These are phyloP conservation scores for Thereva nobilitata DNA, from an alignment of 2,888 invertebrate species.

Conservation along the genomic window DNA sequence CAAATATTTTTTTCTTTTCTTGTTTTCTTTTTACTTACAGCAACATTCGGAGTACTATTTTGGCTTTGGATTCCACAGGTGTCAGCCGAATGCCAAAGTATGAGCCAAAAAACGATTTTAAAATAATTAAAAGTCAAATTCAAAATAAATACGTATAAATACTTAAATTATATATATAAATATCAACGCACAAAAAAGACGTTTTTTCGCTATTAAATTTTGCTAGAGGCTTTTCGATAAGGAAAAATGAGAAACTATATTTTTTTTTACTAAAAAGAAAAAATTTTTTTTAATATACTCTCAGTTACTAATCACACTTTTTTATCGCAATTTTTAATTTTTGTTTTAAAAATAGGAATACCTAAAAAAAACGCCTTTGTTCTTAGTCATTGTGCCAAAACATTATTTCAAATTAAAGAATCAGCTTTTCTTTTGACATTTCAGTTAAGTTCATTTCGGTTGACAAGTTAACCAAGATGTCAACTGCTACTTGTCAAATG, in stretches of 20 bases:
- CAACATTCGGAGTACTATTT: slow-evolving; percentile 58
- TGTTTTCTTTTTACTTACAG: slow-evolving; percentile 53
- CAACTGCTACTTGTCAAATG: too few relatives aligned
- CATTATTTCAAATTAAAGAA: too few relatives aligned
- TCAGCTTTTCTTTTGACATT: too few relatives aligned
- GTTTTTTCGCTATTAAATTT: slow-evolving; percentile 1
- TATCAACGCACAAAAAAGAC: background rate
- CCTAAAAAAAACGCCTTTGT: too few relatives aligned
- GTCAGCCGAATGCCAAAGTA: slow-evolving; percentile 67
- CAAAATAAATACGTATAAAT: slow-evolving; percentile 41
- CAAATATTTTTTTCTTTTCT: slow-evolving; percentile 50
- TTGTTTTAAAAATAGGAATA: too few relatives aligned
- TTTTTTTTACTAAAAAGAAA: background rate
- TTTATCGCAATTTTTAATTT: too few relatives aligned
- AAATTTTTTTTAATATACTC: too few relatives aligned
- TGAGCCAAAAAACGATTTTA: slow-evolving; percentile 49
- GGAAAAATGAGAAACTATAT: slow-evolving; percentile 27
- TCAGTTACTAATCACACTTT: too few relatives aligned
- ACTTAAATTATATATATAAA: background rate
- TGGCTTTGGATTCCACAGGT: slow-evolving; percentile 59
- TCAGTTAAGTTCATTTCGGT: too few relatives aligned
- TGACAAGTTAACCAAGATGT: too few relatives aligned
- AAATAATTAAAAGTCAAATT: slow-evolving; percentile 40
- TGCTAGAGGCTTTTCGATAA: slow-evolving; percentile 14
- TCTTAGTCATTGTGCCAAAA: too few relatives aligned